phyloP scores from a whole-genome alignment of 2,888 invertebrate genomes.

The Oscheius myriophilus region DNA sequence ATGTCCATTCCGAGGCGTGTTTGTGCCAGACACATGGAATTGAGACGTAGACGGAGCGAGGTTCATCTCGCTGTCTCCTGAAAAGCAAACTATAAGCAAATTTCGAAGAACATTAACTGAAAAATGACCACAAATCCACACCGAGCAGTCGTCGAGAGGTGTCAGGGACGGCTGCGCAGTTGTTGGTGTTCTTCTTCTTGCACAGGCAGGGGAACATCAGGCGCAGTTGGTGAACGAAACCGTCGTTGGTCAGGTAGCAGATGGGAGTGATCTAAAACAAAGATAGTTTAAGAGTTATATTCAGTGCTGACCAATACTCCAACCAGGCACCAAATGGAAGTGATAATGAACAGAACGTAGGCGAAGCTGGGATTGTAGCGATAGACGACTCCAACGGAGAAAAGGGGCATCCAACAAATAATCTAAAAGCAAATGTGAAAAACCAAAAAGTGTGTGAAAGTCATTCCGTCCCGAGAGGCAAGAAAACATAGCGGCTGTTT shows the following conservation, averaged over 20 bases:
- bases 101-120: no score
- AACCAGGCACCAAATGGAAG: constrained; percentile 16
- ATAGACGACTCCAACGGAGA: constrained; percentile 33
- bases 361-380: constrained; percentile 2
- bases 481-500: background rate
- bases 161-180: background rate
- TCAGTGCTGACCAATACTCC: constrained; percentile 22
- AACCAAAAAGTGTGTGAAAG: background rate
- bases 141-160: constrained; percentile 19
- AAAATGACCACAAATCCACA: background rate
- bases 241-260: constrained; percentile 31
- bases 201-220: constrained; percentile 17
- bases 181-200: constrained; percentile 14
- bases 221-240: constrained; percentile 24
- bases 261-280: constrained; percentile 29
- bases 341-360: constrained; percentile 16
- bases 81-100: no score
- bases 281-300: background rate
- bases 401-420: constrained; percentile 49
- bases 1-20: no score
- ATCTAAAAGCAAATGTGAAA: no score
- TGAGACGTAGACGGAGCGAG: no score
- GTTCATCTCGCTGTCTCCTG: no score
- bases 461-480: background rate
- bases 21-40: no score